Evolutionary conservation across 2,888 invertebrate genomes (phyloP).

Genomic region (Scelioninae gen. 1): DNA sequence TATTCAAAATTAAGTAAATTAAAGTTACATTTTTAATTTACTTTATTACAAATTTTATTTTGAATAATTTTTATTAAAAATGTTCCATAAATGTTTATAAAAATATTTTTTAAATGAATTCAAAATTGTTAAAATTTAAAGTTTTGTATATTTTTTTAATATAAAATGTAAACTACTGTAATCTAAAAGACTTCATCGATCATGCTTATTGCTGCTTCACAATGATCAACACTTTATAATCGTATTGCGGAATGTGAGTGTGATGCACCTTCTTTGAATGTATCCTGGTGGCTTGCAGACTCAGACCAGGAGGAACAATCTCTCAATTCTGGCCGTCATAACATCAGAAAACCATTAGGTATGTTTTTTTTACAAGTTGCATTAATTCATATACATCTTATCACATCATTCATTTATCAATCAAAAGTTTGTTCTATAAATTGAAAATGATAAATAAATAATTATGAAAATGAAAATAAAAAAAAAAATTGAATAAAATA

Average conservation of each 20-base stretch:
- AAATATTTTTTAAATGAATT: too few species aligned
- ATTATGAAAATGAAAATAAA: not conserved
- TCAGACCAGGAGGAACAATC: constrained; percentile 84
- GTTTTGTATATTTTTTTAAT: not conserved
- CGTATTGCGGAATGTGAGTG: constrained; percentile 84
- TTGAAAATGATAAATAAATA: constrained; percentile 6
- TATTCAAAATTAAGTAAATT: too few species aligned
- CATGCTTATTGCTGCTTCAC: constrained; percentile 68
- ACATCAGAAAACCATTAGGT: constrained; percentile 87
- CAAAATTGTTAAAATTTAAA: too few species aligned
- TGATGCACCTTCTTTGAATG: constrained; percentile 83
- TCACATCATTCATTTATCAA: constrained; percentile 48
- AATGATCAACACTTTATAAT: constrained; percentile 80
- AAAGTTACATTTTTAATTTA: too few species aligned
- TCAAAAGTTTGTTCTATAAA: too few species aligned
- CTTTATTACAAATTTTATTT: too few species aligned
- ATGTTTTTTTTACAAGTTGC: constrained; percentile 79
- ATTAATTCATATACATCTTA: constrained; percentile 44
- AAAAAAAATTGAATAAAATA: not conserved
- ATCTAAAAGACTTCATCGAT: constrained; percentile 34
- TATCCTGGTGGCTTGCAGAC: constrained; percentile 84
- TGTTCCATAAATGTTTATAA: too few species aligned
- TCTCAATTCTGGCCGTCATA: constrained; percentile 83
- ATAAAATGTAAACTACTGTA: constrained; percentile 23
- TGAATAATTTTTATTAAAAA: too few species aligned